Percentiles rank a stretch among this genome's conserved stretches.
phyloP scores from a whole-genome alignment of 2,888 invertebrate genomes.

The Drosophila siamana region DNA sequence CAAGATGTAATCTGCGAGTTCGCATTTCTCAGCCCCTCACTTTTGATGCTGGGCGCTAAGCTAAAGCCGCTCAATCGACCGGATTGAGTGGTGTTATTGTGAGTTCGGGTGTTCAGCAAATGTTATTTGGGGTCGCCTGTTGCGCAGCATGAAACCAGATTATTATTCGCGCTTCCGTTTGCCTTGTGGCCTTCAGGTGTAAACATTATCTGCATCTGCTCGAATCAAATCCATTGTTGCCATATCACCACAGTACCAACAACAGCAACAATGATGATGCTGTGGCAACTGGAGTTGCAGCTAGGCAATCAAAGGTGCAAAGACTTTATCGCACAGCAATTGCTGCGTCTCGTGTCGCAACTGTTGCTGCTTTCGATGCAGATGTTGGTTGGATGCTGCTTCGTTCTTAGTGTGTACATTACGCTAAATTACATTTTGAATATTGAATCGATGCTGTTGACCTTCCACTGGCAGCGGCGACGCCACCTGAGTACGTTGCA shows the following conservation, averaged over 20 bases:
- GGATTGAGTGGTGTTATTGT: too few species aligned
- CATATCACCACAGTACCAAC: conserved; percentile 22
- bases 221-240: conserved; percentile 59
- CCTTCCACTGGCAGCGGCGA: conserved; percentile 40
- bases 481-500: conserved; percentile 14
- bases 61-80: too few species aligned
- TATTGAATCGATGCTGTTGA: conserved; percentile 75
- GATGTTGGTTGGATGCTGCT: too few species aligned
- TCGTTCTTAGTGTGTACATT: conserved; percentile 59
- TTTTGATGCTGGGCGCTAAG: too few species aligned
- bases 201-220: conserved; percentile 70
- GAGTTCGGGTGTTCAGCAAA: too few species aligned
- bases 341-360: conserved; percentile 56
- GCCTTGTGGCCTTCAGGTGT: conserved; percentile 64
- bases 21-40: too few species aligned
- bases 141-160: background rate
- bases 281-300: conserved; percentile 7
- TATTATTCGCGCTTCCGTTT: background rate
- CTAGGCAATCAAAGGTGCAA: conserved; percentile 37
- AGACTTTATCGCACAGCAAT: conserved; percentile 65
- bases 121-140: too few species aligned
- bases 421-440: conserved; percentile 80
- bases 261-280: conserved; percentile 8
- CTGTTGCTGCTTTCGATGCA: conserved; percentile 8
- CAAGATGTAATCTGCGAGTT: too few species aligned